Base-by-base conservation (phyloP, 2,113 vertebrate species). In the Panurus biarmicus region DNA sequence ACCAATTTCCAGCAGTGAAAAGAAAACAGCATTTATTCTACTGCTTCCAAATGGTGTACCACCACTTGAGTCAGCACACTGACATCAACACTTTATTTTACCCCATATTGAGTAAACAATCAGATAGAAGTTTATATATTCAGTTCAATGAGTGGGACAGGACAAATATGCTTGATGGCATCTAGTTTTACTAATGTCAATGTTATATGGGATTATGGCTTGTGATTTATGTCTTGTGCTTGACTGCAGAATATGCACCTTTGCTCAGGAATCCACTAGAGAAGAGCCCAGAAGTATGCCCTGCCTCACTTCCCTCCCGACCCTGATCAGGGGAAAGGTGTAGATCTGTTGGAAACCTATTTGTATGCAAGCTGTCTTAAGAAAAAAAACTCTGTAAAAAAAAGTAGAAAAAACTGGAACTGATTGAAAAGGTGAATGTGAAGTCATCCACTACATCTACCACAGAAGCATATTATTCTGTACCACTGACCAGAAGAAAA, bases 321-420 rank as follows among this genome's bases (percentile, higher is more conserved):
- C 7, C 19, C 14, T 0, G 0, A 26, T 2, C 28, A 64, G 15
- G 5, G 17, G 4, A 54, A 82, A 85, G 8, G 11, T 54, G 23
- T 16, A 19, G 29, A 5, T 45, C 31, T 81, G 28, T 25, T 44
- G 28, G 29, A 78, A 70, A 62, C 5, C 7, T 42, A 11, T n/a
- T 48, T 62, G 23, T 26, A 47, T 14, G 60, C 5, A n/a, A 61
- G 9, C 3, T 54, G 6, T 36, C 35, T 81, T 80, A 74, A 53
- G 22, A 45, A 70, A 58, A 4, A 58, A 84, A 74, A 40, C 2
- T 1, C 7, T 48, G 33, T 33, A 51, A 56, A 14, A 85, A 42
- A 87, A 48, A 19, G 8, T 4, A 54, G 25, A 40, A 73, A 87
- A 80, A 72, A 5, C 13, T 48, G 54, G 79, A 87, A 73, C 6